Percentiles rank a stretch among this genome's conserved stretches.
Conservation (phyloP, 92 coral and sea anemone genomes). For the Meandrina meandrites region DNA sequence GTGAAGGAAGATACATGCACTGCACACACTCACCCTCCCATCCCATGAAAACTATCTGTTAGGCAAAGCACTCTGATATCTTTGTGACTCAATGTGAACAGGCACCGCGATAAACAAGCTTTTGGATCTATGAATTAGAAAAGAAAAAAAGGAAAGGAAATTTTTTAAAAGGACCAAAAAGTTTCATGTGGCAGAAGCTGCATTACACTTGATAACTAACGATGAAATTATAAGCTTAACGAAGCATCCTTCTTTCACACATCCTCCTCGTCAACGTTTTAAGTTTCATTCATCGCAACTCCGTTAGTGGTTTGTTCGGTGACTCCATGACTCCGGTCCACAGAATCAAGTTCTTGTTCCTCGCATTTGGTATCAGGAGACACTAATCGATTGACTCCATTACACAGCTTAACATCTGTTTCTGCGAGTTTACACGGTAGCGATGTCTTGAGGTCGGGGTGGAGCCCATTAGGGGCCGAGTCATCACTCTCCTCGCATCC, state of each 20-base stretch:
- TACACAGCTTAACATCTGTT: constrained; percentile 6
- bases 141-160: background rate
- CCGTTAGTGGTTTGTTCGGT: constrained; percentile 7
- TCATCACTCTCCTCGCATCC: constrained; percentile 43
- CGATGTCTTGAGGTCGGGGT: background rate
- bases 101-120: background rate
- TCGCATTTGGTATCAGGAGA: background rate
- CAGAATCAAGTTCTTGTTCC: constrained; percentile 7
- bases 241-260: background rate
- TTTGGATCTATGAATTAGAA: background rate
- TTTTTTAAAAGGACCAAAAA: too few species aligned
- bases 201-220: background rate
- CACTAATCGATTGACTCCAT: constrained; percentile 14
- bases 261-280: background rate
- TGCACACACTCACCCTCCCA: background rate
- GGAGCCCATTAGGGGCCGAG: constrained; percentile 20
- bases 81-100: background rate
- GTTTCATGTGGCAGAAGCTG: background rate
- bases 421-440: background rate
- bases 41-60: background rate
- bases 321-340: constrained; percentile 3
- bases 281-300: background rate
- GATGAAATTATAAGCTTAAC: background rate
- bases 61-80: background rate
- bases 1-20: background rate